Base-by-base conservation (phyloP, 2,113 vertebrate species). In the Amphiprion percula region DNA sequence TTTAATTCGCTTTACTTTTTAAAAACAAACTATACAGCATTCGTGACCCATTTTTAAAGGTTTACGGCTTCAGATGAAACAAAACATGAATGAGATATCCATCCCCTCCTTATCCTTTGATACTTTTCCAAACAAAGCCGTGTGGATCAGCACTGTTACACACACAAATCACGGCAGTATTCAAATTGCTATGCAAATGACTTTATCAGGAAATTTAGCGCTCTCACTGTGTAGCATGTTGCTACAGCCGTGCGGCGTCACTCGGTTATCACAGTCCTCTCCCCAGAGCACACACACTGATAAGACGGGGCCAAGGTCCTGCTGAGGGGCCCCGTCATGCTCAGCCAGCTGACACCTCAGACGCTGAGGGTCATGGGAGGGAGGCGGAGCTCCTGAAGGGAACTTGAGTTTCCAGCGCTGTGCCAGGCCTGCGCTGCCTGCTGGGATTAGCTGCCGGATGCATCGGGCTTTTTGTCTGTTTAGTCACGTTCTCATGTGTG, bases 141-240 rank as follows among this genome's bases (percentile, higher is more conserved):
- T 19, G 19, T 37, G 19, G 12, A 56, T 53, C 19, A 30, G 63
- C 5, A 19, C 56, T 77, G 72, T 70, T 69, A 88, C 77, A 80
- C 52, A 59, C 60, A 66, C 60, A 79, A 87, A 87, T 83, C 86
- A 79, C 30, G 65, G 85, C 80, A 80, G 70, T 72, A 30, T 75
- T 74, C 3, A 10, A 77, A 88, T 88, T 92, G 74, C 47, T 52
- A 87, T 82, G 73, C 87, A 93, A 94, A 94, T 85, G 41, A 80
- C 46, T 53, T 37, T 30, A 60, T 64, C 49, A 69, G 86, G 82
- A 86, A 89, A 82, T 77, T 55, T 52, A 17, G 37, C 9, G 0
- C 47, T 53, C 28, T 46, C 61, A 17, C 33, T 80, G 70, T 74
- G 74, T 44, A 4, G 16, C 4, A 15, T 64, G 49, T 24, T 61